phyloP scores from a whole-genome alignment of 2,113 vertebrate species.

The Motacilla tschutschensis region DNA sequence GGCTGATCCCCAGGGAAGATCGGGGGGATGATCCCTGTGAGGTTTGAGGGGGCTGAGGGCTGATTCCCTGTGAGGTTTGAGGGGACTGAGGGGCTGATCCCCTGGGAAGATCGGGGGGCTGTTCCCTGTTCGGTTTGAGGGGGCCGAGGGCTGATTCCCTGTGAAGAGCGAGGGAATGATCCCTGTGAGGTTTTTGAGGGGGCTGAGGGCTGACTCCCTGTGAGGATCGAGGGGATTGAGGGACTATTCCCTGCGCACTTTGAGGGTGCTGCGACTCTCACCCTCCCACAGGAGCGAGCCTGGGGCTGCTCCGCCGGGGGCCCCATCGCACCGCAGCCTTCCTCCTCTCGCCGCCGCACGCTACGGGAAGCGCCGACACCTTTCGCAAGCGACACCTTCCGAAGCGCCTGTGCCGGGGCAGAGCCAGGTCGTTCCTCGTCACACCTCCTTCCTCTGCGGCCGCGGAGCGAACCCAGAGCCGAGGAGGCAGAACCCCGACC shows the following conservation, averaged over 20 bases:
- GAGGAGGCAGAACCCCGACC: no score
- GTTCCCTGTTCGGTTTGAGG: rapidly evolving
- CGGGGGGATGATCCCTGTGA: no score
- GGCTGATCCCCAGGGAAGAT: neutral
- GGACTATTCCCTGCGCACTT: neutral
- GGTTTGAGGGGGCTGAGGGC: no score
- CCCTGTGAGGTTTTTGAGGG: neutral
- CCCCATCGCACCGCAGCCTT: neutral
- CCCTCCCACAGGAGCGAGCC: neutral
- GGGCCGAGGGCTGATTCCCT: no score
- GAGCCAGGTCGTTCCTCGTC: neutral
- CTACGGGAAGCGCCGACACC: neutral
- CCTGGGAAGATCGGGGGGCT: neutral
- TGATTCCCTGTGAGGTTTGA: neutral
- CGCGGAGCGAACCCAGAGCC: rapidly evolving
- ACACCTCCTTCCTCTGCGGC: neutral
- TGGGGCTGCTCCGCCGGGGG: neutral
- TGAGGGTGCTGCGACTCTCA: neutral
- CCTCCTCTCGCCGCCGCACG: neutral
- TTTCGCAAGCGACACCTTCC: neutral
- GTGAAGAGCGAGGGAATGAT: no score
- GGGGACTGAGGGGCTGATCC: no score
- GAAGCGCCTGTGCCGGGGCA: neutral
- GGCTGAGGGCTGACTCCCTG: neutral
- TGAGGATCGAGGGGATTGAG: neutral